phyloP scores from a whole-genome alignment of 2,797 vertebrate species.

The Serranus cabrilla region DNA sequence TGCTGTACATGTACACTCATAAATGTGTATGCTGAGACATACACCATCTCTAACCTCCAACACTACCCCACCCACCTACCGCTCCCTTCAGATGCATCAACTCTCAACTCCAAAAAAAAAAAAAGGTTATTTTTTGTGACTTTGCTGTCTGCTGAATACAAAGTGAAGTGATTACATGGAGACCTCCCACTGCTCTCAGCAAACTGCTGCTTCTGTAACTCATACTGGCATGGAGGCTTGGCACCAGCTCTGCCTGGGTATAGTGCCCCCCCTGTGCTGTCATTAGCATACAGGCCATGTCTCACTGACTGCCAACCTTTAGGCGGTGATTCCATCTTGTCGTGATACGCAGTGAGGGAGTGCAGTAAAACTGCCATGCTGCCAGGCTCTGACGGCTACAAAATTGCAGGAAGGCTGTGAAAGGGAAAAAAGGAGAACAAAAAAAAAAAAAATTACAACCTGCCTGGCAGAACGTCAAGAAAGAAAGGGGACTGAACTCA shows the following conservation, averaged over 20 bases:
- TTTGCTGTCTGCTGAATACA: constrained; percentile 72
- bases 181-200: constrained; percentile 67
- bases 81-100: constrained; percentile 37
- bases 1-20: constrained; percentile 16
- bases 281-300: constrained; percentile 82
- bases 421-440: constrained; percentile 47
- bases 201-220: constrained; percentile 69
- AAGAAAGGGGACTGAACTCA: constrained; percentile 67
- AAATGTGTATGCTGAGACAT: constrained; percentile 31
- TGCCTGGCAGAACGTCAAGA: constrained; percentile 69
- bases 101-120: constrained; percentile 50
- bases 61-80: constrained; percentile 10
- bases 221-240: constrained; percentile 58
- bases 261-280: constrained; percentile 50
- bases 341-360: constrained; percentile 68
- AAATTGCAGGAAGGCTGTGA: constrained; percentile 73
- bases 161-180: constrained; percentile 76
- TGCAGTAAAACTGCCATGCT: constrained; percentile 77
- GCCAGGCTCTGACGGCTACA: constrained; percentile 76
- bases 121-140: constrained; percentile 57
- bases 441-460: constrained; percentile 70
- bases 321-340: constrained; percentile 81
- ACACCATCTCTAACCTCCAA: constrained; percentile 22
- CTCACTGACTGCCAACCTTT: constrained; percentile 77
- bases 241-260: constrained; percentile 52